Evolutionary conservation across 2,888 invertebrate genomes (phyloP), one percentile per base, ranked within the genome.

Genomic region (Troides helena): DNA sequence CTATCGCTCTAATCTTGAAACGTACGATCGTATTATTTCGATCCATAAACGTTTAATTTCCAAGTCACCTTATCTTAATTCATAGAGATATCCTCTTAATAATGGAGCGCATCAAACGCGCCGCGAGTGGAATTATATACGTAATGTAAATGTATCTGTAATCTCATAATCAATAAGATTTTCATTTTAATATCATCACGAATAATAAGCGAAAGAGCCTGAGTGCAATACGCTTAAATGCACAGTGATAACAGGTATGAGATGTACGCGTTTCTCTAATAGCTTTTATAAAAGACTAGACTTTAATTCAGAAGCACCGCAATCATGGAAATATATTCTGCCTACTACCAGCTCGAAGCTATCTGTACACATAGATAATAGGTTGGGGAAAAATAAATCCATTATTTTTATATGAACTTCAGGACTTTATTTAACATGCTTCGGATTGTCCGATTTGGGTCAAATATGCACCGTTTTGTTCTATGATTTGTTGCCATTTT

Each of bases 261-360:
- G 87, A 86, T 87, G 84, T 83, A 75, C 77, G 78, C 85, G 84
- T 85, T 86, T 85, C 83, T 82, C 83, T 87, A 86, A 87, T 86
- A 85, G 80, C 78, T 72, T 50, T 70, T 72, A 73, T 75, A 83
- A 85, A 75, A 85, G 86, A 87, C 69, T 83, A 83, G 57, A 65
- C 2, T 7, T 30, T 56, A 53, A 64, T 77, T 74, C 74, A 77
- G 77, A 79, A 62, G 72, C 65, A 75, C 23, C 69, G 69, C 39
- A 67, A 50, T 14, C 39, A n/a, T 10, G 12, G 21, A 21, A 53
- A 7, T 7, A 36, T 62, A 7, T 62, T 62, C 3, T 62, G 17
- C 43, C 46, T 62, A 64, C 18, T 18, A 5, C 5, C n/a, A 18
- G 53, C 30, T 30, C 30, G 3, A 30, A 30, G 4, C 30, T 30